A percentile compares a stretch with the other conserved stretches of the same genome.
phyloP scores from a whole-genome alignment of 2,113 vertebrate species.

The Procapra przewalskii region DNA sequence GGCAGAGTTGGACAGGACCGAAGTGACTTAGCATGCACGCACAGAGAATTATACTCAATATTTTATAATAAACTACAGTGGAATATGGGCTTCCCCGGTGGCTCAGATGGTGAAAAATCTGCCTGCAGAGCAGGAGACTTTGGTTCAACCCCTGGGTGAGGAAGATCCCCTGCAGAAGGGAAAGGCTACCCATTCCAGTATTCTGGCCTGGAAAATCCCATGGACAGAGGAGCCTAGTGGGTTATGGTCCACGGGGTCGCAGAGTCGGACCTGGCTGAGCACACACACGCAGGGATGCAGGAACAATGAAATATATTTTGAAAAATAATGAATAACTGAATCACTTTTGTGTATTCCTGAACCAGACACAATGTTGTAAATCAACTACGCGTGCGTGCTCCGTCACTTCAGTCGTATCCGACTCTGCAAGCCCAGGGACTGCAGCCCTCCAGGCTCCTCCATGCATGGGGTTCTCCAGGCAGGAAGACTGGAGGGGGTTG shows the following conservation, averaged over 20 bases:
- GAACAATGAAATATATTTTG: neutral
- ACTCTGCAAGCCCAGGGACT: neutral
- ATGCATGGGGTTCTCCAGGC: neutral
- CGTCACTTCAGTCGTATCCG: neutral
- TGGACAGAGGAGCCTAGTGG: neutral
- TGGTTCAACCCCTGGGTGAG: neutral
- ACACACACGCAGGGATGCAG: neutral
- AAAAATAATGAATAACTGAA: neutral
- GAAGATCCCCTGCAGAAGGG: neutral
- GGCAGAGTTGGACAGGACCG: neutral
- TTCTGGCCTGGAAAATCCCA: neutral
- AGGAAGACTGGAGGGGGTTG: neutral
- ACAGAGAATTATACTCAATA: neutral
- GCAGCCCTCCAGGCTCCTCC: neutral
- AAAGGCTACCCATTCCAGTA: neutral
- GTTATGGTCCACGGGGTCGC: neutral
- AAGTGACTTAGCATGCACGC: neutral
- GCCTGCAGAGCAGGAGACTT: neutral
- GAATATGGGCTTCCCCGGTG: neutral
- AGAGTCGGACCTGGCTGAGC: neutral
- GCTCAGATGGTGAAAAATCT: neutral
- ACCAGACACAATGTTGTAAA: neutral
- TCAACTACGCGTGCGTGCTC: fast-evolving
- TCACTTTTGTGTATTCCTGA: neutral
- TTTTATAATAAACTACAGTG: neutral